Evolutionary conservation across 2,888 invertebrate species (phyloP).

Genomic region (Agrotis puta): DNA sequence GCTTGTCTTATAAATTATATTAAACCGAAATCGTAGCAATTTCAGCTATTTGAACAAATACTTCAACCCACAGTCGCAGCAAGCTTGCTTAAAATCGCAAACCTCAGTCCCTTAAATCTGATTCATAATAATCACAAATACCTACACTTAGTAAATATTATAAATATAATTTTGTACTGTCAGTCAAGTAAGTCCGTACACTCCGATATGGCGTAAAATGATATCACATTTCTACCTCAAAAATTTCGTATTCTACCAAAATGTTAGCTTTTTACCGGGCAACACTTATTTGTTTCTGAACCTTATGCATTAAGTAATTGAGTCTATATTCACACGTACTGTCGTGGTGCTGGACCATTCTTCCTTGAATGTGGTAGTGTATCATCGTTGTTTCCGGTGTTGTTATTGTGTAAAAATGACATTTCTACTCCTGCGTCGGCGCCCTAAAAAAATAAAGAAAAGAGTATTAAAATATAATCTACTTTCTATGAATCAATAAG

Average conservation of each 20-base stretch:
- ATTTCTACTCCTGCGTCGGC: conserved; percentile 92
- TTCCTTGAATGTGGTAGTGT: conserved; percentile 84
- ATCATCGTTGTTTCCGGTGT: conserved; percentile 84
- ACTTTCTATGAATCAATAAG: not conserved
- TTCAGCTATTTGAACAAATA: conserved; percentile 30
- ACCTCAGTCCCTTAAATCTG: conserved; percentile 45
- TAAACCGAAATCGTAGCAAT: conserved; percentile 35
- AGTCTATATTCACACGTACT: conserved; percentile 80
- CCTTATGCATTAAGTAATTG: conserved; percentile 21
- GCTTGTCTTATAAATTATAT: conserved; percentile 56
- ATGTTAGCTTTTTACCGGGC: conserved; percentile 65
- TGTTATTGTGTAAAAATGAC: conserved; percentile 94
- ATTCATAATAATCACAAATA: conserved; percentile 58
- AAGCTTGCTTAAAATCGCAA: conserved; percentile 31
- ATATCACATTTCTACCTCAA: conserved; percentile 75
- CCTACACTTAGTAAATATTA: conserved; percentile 62
- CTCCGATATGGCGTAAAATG: conserved; percentile 72
- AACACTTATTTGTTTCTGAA: conserved; percentile 47
- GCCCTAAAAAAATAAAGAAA: conserved; percentile 75
- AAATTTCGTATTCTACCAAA: conserved; percentile 68
- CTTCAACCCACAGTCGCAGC: conserved; percentile 26
- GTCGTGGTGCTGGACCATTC: conserved; percentile 81
- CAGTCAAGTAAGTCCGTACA: conserved; percentile 76
- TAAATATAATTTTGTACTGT: conserved; percentile 84
- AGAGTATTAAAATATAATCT: conserved; percentile 3